Conservation (phyloP, 2,113 vertebrate species). For the Synodontis membranacea region DNA sequence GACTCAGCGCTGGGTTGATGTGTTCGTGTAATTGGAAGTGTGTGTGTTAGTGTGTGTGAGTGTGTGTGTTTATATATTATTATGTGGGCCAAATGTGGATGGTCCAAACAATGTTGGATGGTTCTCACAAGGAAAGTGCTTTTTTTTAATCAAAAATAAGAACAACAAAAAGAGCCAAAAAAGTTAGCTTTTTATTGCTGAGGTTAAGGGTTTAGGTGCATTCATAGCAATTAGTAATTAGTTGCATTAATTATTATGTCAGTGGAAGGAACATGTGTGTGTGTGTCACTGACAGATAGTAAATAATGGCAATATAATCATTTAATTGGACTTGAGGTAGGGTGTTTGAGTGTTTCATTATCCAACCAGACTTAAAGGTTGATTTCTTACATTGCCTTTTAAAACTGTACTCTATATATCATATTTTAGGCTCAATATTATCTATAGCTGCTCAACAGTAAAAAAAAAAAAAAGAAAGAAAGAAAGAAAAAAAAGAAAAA, state of each 20-base stretch:
- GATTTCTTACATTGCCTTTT: not conserved
- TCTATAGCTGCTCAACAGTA: not conserved
- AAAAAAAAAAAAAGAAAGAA: not conserved
- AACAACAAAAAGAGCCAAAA: too few species aligned
- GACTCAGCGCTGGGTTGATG: not conserved
- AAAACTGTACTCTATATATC: not conserved
- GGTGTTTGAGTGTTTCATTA: not conserved
- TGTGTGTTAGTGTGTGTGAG: too few species aligned
- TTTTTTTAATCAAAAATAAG: too few species aligned
- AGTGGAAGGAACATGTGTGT: too few species aligned
- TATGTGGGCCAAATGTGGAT: too few species aligned
- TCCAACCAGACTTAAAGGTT: not conserved
- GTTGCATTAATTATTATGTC: too few species aligned
- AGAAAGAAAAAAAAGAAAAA: not conserved
- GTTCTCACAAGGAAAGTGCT: too few species aligned
- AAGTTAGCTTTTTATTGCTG: too few species aligned
- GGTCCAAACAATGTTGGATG: too few species aligned
- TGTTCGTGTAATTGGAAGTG: not conserved
- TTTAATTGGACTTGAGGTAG: not conserved
- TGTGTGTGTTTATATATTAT: too few species aligned
- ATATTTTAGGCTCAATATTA: not conserved
- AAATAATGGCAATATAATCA: not conserved
- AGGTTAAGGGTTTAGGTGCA: too few species aligned
- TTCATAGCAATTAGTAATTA: too few species aligned
- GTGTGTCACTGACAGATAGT: not conserved